phyloP scores from a whole-genome alignment of 2,113 vertebrate species.

The Zosterops hypoxanthus region DNA sequence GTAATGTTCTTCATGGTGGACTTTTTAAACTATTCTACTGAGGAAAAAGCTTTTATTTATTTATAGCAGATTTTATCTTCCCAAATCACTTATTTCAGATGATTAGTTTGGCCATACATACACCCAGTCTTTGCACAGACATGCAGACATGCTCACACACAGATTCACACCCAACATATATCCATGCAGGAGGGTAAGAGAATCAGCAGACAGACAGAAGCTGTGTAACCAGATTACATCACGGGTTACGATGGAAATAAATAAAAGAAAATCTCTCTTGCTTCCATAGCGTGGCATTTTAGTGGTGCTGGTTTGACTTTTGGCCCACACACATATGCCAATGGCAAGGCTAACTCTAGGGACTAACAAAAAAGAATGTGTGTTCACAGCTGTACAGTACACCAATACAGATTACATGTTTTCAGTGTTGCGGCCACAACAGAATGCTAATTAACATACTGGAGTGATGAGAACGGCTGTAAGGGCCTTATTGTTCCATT shows the following conservation, averaged over 20 bases:
- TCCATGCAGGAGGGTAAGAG: not conserved
- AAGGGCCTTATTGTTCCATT: constrained; percentile 87
- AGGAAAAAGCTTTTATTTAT: constrained; percentile 42
- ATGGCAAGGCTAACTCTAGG: constrained; percentile 81
- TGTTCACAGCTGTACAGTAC: constrained; percentile 88
- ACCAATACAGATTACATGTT: constrained; percentile 88
- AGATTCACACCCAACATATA: not conserved
- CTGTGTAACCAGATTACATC: constrained; percentile 65
- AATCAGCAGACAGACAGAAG: constrained; percentile 51
- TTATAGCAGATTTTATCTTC: constrained; percentile 26
- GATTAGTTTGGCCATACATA: not conserved
- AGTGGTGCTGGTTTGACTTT: constrained; percentile 78
- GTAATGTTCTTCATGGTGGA: not conserved
- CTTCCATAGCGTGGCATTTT: constrained; percentile 71
- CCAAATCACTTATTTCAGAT: constrained; percentile 20
- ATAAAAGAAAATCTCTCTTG: constrained; percentile 68
- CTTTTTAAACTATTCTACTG: not conserved
- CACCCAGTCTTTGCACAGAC: not conserved
- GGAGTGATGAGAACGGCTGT: constrained; percentile 83
- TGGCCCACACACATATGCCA: constrained; percentile 84
- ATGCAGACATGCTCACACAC: not conserved
- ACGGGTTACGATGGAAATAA: constrained; percentile 66
- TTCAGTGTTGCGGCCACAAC: constrained; percentile 85
- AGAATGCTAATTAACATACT: constrained; percentile 89
- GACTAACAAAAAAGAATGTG: constrained; percentile 84